A percentile compares a stretch with the other conserved stretches of the same genome.
phyloP scores from a whole-genome alignment of 2,797 vertebrate species.

The Choloepus didactylus region DNA sequence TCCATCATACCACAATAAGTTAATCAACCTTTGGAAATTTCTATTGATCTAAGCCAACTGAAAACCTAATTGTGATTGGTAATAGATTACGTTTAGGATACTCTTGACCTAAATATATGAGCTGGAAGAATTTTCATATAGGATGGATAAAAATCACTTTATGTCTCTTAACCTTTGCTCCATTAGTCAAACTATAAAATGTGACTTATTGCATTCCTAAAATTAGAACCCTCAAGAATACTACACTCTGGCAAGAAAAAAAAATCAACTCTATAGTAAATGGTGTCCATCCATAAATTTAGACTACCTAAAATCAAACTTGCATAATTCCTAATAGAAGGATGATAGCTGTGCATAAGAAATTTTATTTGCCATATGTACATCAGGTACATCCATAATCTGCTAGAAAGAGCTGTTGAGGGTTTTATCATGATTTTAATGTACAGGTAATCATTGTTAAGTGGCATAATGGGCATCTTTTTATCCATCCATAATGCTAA shows the following conservation, averaged over 20 bases:
- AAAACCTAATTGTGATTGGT: not conserved
- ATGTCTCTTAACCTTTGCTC: constrained; percentile 56
- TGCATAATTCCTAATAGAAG: not conserved
- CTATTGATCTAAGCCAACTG: not conserved
- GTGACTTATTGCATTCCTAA: constrained; percentile 56
- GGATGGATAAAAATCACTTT: constrained; percentile 45
- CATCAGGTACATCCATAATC: constrained; percentile 12
- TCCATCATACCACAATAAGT: not conserved
- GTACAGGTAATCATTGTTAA: not conserved
- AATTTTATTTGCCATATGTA: constrained; percentile 1
- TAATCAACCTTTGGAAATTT: not conserved
- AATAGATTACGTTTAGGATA: not conserved
- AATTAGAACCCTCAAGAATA: constrained; percentile 63
- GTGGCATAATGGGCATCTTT: not conserved
- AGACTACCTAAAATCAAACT: not conserved
- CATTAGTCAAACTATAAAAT: constrained; percentile 63
- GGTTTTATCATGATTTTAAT: constrained; percentile 18
- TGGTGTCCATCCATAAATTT: not conserved
- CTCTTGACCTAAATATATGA: not conserved
- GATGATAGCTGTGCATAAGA: not conserved
- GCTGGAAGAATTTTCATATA: not conserved
- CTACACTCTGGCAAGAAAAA: constrained; percentile 29
- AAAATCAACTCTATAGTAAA: not conserved
- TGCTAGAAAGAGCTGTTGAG: not conserved
- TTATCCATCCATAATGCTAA: constrained; percentile 23